Evolutionary conservation across 2,888 invertebrate genomes (phyloP), one percentile per base, ranked within the genome.

Genomic region (Phania funesta): DNA sequence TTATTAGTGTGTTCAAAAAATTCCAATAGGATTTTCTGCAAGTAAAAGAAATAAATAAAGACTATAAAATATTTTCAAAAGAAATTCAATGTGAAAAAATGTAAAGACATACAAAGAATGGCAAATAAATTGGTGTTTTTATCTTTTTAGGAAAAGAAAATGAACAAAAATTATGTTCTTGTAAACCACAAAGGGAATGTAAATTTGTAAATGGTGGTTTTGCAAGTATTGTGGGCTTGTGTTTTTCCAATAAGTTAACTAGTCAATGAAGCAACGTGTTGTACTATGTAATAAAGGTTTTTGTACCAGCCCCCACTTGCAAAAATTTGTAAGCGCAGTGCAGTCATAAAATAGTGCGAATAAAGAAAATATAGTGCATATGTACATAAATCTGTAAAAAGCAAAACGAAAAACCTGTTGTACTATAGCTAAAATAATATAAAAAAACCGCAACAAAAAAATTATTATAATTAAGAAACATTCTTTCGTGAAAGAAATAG

Each of bases 351-450:
- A 54, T 62, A 41, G 46, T 52, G 20, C 4, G 22, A 58, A 18
- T 38, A 35, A 38, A 62, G 20, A 35, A 18, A 11, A 41, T 2
- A 24, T 71, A 35, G 46, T 60, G 71, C 46, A 58, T 5, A 48
- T 24, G 46, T 60, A 60, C 46, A 58, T 5, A 48, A 13, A 24
- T 26, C 2, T 24, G n/a, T 50, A 9, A 62, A 74, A 56, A 20
- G n/a, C n/a, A 71, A 58, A 67, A 64, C 11, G 20, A 24, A 64
- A 74, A 48, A 80, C 84, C 84, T 84, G 83, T 84, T 84, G 84
- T 44, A 5, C 11, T 41, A 38, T 16, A 44, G 41, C 32, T 48
- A 38, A 56, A 64, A 13, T 60, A 64, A 64, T 70, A 75, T 65
- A 70, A 8, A 38, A 50, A 38, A 41, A 32, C 60, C 29, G 67